Conservation (phyloP, 2,888 invertebrate species). For the Lasiommata megera region DNA sequence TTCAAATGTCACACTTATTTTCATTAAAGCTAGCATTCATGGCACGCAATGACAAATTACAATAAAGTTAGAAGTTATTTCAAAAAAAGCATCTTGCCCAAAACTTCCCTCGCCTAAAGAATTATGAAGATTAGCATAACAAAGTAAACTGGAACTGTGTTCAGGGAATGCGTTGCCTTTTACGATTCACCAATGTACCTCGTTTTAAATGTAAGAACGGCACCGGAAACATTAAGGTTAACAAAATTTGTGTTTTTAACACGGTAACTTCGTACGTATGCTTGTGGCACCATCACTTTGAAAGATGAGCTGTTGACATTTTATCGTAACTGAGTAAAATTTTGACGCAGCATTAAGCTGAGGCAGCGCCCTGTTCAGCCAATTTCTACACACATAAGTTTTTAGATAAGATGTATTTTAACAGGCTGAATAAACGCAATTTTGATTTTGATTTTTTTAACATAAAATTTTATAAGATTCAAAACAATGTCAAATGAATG, state of each 20-base stretch:
- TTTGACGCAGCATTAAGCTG: too few relatives aligned
- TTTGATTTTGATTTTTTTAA: too few relatives aligned
- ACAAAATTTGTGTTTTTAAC: conserved; percentile 8
- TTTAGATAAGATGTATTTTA: too few relatives aligned
- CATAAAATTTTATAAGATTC: too few relatives aligned
- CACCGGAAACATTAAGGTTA: conserved; percentile 24
- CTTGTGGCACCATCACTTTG: too few relatives aligned
- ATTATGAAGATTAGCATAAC: conserved; percentile 81
- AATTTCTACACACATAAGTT: too few relatives aligned
- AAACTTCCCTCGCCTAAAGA: conserved; percentile 73
- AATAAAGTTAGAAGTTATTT: conserved; percentile 74
- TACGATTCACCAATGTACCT: conserved; percentile 54
- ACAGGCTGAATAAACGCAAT: too few relatives aligned
- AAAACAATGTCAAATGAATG: too few relatives aligned
- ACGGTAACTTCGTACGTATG: too few relatives aligned
- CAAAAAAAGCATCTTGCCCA: conserved; percentile 69
- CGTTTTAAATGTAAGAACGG: conserved; percentile 37
- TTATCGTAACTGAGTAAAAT: too few relatives aligned
- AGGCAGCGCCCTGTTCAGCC: too few relatives aligned
- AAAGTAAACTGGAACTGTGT: conserved; percentile 74
- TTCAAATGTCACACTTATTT: conserved; percentile 14
- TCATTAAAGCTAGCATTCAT: conserved; percentile 48
- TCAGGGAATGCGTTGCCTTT: conserved; percentile 67
- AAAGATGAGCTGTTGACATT: too few relatives aligned
- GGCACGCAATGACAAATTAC: conserved; percentile 63